Evolutionary conservation across 2,113 vertebrate genomes (phyloP), one percentile per base, ranked within the genome.

Genomic region (Gnathonemus longibarbis): DNA sequence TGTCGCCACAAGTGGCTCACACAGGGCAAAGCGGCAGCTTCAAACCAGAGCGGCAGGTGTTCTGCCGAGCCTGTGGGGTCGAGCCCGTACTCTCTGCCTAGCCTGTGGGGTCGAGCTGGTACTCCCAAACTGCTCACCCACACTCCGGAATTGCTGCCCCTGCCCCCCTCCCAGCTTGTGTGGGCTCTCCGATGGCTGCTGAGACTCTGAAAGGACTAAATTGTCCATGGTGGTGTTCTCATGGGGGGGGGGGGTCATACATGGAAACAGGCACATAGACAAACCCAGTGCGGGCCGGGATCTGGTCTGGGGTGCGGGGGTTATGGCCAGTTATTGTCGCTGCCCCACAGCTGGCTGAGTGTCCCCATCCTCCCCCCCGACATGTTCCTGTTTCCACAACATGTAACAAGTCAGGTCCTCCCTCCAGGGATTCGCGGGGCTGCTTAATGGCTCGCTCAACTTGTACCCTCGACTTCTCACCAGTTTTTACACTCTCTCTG

Each of bases 221-320:
- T 96, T 95, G 95, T 95, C 94, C 95, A 92, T 94, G 95, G 96
- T 94, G 94, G 94, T 96, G 95, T 96, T 93, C 94, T 95, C 95
- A 96, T 95, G 19, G 52, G 52, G 53, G 92, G 93, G 92, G 93
- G 93, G 92, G 93, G 92, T 89, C 70, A 91, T 93, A 93, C 93
- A 94, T 94, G 94, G 94, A 92, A 93, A 94, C 93, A 94, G 31
- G 94, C 94, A 92, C 94, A 94, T 93, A 92, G 93, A 92, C 92
- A 92, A 91, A 91, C 90, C 92, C 58, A 93, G 91, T 94, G 94
- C 94, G 91, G 93, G 90, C 91, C 91, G 89, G 92, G 89, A 90
- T 92, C 88, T 74, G 91, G 89, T 70, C 24, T 49, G 80, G 45
- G 6, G 80, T 53, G 4, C 80, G 35, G 88, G 42, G 39, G n/a